Evolutionary conservation across 1,140 invertebrate genomes (phyloP).

Genomic region (Macrobrachium rosenbergii): DNA sequence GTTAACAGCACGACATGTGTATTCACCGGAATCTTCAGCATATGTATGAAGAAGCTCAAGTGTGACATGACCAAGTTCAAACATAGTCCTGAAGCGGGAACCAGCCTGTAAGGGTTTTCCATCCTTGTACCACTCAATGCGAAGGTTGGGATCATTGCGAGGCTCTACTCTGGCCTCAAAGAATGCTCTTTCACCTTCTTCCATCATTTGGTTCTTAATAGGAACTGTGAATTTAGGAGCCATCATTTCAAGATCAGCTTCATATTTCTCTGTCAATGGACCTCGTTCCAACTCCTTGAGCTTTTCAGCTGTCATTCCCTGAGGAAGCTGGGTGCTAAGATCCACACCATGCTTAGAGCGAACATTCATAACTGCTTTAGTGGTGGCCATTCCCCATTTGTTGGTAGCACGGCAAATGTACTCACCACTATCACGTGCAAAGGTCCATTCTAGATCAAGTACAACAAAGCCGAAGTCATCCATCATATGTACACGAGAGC

Average conservation of each 20-base stretch:
- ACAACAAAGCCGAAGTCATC: conserved; percentile 95
- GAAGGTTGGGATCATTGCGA: conserved; percentile 91
- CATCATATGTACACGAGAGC: conserved; percentile 88
- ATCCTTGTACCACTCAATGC: conserved; percentile 94
- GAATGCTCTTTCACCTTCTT: conserved; percentile 87
- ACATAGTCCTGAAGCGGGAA: conserved; percentile 90
- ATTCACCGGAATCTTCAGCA: conserved; percentile 93
- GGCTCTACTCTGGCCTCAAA: conserved; percentile 97
- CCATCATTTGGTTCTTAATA: conserved; percentile 68
- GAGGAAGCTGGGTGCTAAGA: conserved; percentile 91
- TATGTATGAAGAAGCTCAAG: conserved; percentile 95
- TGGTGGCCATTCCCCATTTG: conserved; percentile 86
- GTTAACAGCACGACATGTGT: conserved; percentile 89
- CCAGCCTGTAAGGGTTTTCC: conserved; percentile 88
- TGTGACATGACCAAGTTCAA: conserved; percentile 95
- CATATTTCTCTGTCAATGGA: conserved; percentile 78
- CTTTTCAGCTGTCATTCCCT: conserved; percentile 92
- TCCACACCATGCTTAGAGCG: conserved; percentile 87
- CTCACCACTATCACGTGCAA: conserved; percentile 86
- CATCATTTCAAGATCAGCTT: conserved; percentile 74
- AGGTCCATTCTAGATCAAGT: conserved; percentile 88
- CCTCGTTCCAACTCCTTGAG: conserved; percentile 92
- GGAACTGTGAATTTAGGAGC: conserved; percentile 89
- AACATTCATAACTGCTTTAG: conserved; percentile 81
- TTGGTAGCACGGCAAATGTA: conserved; percentile 89